Conservation (phyloP, 2,113 vertebrate species). For the Desmodus rotundus region DNA sequence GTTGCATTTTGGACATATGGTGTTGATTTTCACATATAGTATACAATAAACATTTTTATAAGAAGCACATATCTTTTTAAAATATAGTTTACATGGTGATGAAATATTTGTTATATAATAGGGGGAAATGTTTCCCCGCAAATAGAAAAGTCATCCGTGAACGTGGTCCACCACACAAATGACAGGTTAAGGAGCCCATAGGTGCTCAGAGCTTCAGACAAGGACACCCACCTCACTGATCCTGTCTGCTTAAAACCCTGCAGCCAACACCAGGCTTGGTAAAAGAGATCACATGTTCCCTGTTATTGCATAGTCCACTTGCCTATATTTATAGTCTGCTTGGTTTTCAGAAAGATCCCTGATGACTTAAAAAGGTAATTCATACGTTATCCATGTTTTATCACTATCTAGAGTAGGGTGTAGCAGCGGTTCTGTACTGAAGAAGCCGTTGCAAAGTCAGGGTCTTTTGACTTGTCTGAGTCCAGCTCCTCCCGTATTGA, state of each 20-base stretch:
- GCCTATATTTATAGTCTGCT: neutral
- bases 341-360: neutral
- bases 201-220: neutral
- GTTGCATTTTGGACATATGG: neutral
- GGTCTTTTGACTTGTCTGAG: accelerated
- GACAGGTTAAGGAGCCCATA: accelerated
- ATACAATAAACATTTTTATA: neutral
- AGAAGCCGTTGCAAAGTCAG: accelerated
- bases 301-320: accelerated
- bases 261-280: neutral
- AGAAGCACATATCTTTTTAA: neutral
- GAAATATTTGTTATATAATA: neutral
- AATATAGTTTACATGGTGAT: neutral
- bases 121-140: neutral
- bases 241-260: neutral
- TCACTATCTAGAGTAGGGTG: neutral
- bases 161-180: neutral
- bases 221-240: neutral
- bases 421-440: accelerated
- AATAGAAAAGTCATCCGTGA: too few relatives aligned
- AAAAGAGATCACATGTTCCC: too few relatives aligned
- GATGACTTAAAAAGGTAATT: neutral
- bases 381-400: accelerated
- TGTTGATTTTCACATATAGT: neutral
- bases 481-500: accelerated